A percentile compares a stretch with the other conserved stretches of the same genome.
Conservation (phyloP, 1,140 invertebrate genomes). For the Diuraphis noxia region DNA sequence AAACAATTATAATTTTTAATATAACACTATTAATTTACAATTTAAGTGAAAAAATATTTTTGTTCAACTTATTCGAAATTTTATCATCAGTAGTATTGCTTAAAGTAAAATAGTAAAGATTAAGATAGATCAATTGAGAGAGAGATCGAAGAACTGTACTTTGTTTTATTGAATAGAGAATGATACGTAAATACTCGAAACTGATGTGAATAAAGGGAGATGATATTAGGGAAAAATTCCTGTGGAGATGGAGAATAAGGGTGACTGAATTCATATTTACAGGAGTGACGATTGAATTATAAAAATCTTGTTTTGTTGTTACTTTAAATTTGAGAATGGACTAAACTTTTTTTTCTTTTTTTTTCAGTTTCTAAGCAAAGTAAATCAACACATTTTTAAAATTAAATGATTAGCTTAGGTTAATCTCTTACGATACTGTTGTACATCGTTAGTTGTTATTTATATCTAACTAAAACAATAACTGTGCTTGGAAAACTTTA, state of each 20-base stretch:
- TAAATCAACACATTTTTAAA: background rate
- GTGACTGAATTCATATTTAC: background rate
- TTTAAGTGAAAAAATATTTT: background rate
- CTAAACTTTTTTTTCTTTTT: background rate
- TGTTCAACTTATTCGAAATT: background rate
- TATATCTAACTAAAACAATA: background rate
- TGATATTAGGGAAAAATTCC: background rate
- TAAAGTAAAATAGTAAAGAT: background rate
- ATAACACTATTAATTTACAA: background rate
- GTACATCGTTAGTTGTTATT: background rate
- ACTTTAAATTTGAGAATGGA: background rate
- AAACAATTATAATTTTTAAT: background rate
- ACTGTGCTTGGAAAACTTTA: background rate
- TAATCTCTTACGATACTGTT: background rate
- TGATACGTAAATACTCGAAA: background rate
- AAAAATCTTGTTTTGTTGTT: background rate
- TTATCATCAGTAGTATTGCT: background rate
- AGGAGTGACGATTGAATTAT: background rate
- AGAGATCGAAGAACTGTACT: background rate
- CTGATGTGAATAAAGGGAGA: background rate
- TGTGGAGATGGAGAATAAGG: background rate
- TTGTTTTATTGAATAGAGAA: background rate
- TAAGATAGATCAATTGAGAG: background rate
- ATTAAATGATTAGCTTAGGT: background rate
- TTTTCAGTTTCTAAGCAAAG: background rate